Evolutionary conservation across 2,797 vertebrate genomes (phyloP), one percentile per base, ranked within the genome.

Genomic region (Toxotes lorentzi): DNA sequence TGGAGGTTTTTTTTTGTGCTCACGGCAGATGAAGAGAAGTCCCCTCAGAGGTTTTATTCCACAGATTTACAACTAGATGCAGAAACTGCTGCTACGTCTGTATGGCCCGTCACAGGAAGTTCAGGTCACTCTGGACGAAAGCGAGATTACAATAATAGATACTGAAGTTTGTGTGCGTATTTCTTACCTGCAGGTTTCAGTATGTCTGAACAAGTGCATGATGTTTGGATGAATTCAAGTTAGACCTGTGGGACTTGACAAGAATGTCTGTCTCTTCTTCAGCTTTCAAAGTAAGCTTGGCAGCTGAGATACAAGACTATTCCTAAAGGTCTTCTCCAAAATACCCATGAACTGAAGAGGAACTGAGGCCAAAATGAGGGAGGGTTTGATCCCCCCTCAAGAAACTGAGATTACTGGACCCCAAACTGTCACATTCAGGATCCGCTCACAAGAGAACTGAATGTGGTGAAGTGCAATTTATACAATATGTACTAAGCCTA

Each of bases 221-320:
- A 81, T 78, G 73, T 76, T 70, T 61, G 76, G 79, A 76, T 78
- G 66, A 88, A 75, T 82, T 82, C 76, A 79, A 83, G 62, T 78
- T 71, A 73, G 79, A 88, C 76, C 65, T 86, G 57, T 65, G 86
- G 82, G 83, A 89, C 88, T 76, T 92, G 85, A 94, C 81, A 82
- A 88, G 73, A 83, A 88, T 90, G 72, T 92, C 69, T 83, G 68
- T 88, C 78, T 94, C 90, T 90, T 83, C 86, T 86, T 81, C 88
- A 91, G 88, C 85, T 73, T 89, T 70, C 54, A 88, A 88, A 64
- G 76, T 40, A 73, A 71, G 40, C 72, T 81, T 65, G 79, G 81
- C 78, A 54, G 73, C 61, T 57, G 70, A 70, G 60, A 58, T 2
- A 57, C 54, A 73, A 61, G 74, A 79, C 19, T 48, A 43, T 66